Base-by-base conservation (phyloP, 1,140 invertebrate species). In the Drosophila rufa region DNA sequence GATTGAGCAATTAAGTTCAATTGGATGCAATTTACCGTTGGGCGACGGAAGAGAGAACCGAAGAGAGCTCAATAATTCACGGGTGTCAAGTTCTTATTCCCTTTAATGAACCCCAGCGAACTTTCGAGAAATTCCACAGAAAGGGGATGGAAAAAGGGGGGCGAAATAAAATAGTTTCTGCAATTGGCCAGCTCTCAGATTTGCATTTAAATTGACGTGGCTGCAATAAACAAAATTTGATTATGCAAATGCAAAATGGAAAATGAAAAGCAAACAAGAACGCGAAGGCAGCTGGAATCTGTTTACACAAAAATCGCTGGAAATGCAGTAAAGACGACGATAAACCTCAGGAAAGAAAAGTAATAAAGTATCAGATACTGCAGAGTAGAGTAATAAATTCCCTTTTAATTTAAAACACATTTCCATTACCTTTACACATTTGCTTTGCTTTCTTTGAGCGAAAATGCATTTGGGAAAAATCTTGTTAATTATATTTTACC, bases 1-100 rank as follows among this genome's bases (percentile, higher is more conserved):
- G 64, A 57, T 73, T 73, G 69, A 60, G 40, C 75, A 85, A 86
- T 86, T 74, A 64, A 48, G 38, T 19, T 17, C 67, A 87, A 83
- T 87, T 76, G 57, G 42, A 66, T 66, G 61, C 68, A 70, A 74
- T 74, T 83, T 68, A 27, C 70, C 27, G 38, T 19, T 50, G 33
- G 14, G 27, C 56, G 33, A 43, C 36, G 22, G 19, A 27, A 40
- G 15, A 48, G 51, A 55, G 59, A 61, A 53, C 48, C 19, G 15
- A 15, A 56, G 33, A 42, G 55, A 42, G 42, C 40, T 48, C 55
- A 45, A 71, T 79, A 82, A 77, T 78, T 81, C 77, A 45, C 58
- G 50, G 66, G 60, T 78, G 73, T 70, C 82, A 81, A 78, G 67
- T 71, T 84, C 58, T 59, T 51, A 71, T 80, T 60, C 53, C 46